Percentiles rank a stretch among this genome's conserved stretches.
Evolutionary conservation across 1,140 invertebrate genomes (phyloP).

Genomic region (Stratiolaelaps scimitus): DNA sequence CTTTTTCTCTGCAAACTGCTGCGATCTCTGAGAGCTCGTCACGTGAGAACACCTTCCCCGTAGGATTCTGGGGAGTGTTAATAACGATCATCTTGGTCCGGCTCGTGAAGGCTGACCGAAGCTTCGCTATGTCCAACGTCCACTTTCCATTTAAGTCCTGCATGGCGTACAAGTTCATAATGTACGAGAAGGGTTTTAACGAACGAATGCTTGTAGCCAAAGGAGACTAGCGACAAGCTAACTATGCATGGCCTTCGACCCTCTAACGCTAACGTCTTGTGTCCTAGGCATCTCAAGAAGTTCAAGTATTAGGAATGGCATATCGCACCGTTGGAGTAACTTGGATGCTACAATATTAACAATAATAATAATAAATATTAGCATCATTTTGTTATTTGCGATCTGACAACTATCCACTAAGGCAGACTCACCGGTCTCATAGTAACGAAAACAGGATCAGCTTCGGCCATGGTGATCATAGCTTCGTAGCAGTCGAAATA

Average conservation of each 20-base stretch:
- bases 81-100: constrained; percentile 89
- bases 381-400: neutral
- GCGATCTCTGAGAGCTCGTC: constrained; percentile 59
- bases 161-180: too few relatives aligned
- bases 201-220: too few relatives aligned
- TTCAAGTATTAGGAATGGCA: too few relatives aligned
- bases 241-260: neutral
- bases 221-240: neutral
- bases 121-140: constrained; percentile 66
- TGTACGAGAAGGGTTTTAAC: constrained; percentile 2
- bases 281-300: too few relatives aligned
- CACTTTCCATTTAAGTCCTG: constrained; percentile 62
- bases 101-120: constrained; percentile 61
- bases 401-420: neutral
- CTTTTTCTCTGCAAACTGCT: constrained; percentile 71
- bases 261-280: neutral
- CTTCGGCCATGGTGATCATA: constrained; percentile 75
- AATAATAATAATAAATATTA: neutral
- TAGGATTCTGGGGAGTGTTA: constrained; percentile 89
- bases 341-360: neutral
- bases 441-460: constrained; percentile 68
- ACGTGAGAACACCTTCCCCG: constrained; percentile 62
- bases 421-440: constrained; percentile 55
- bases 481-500: constrained; percentile 95
- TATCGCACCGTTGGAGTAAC: too few relatives aligned